Evolutionary conservation across 2,888 invertebrate species (phyloP).

Genomic region (Drosophila birchii): DNA sequence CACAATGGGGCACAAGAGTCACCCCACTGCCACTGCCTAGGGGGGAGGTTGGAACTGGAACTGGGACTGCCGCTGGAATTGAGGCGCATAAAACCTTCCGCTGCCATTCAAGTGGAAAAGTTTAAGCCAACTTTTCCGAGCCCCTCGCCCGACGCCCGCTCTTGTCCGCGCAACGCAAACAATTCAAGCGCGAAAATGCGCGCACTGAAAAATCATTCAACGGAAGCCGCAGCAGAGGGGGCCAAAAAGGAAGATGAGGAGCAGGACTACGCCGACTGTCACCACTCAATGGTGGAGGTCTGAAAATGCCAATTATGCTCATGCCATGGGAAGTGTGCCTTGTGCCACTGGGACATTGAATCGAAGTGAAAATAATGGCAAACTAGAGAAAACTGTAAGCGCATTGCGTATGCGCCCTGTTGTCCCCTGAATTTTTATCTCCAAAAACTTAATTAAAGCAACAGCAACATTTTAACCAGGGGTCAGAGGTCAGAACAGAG

Average conservation of each 20-base stretch:
- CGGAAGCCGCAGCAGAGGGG: constrained; percentile 30
- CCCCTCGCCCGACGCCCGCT: not conserved
- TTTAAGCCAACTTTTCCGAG: constrained; percentile 71
- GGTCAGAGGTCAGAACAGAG: constrained; percentile 48
- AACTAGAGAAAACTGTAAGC: constrained; percentile 28
- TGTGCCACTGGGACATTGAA: constrained; percentile 41
- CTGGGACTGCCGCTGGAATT: constrained; percentile 18
- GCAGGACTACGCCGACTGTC: constrained; percentile 51
- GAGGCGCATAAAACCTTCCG: constrained; percentile 73
- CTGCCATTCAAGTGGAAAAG: constrained; percentile 80
- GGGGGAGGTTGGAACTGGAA: constrained; percentile 7
- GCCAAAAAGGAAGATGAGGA: not conserved
- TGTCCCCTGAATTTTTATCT: constrained; percentile 18
- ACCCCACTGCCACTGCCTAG: not conserved
- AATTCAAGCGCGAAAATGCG: constrained; percentile 59
- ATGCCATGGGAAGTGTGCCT: constrained; percentile 51
- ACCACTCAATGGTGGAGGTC: constrained; percentile 40
- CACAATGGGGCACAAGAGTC: constrained; percentile 58
- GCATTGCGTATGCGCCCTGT: constrained; percentile 55
- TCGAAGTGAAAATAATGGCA: not conserved
- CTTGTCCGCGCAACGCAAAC: constrained; percentile 23
- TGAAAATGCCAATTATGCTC: constrained; percentile 72
- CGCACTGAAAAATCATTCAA: constrained; percentile 61
- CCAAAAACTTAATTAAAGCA: constrained; percentile 58
- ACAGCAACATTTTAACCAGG: constrained; percentile 42